A percentile compares a stretch with the other conserved stretches of the same genome.
Evolutionary conservation across 2,113 vertebrate species (phyloP).

Genomic region (Oryctolagus cuniculus): mOryCun1.1 NC_091435.1:113447501-113448000

Average conservation of each 20-base stretch:
- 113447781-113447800: not conserved
- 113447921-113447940: not conserved
- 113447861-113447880: slow-evolving; percentile 9
- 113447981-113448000: not conserved
- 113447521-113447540: not conserved
- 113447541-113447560: not conserved
- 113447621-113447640: not conserved
- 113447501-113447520: not conserved
- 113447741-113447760: not conserved
- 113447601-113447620: not conserved
- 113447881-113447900: not conserved
- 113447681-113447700: not conserved
- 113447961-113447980: not conserved
- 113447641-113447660: not conserved
- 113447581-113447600: not conserved
- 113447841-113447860: not conserved
- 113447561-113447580: not conserved
- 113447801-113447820: not conserved
- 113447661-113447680: not conserved
- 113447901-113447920: not conserved
- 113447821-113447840: not conserved
- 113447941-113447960: not conserved
- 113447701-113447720: not conserved
- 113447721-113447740: not conserved
- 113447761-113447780: not conserved